Evolutionary conservation across 2,888 invertebrate species (phyloP), one percentile per base, ranked within the genome.

Genomic region (Galerucella pusilla): DNA sequence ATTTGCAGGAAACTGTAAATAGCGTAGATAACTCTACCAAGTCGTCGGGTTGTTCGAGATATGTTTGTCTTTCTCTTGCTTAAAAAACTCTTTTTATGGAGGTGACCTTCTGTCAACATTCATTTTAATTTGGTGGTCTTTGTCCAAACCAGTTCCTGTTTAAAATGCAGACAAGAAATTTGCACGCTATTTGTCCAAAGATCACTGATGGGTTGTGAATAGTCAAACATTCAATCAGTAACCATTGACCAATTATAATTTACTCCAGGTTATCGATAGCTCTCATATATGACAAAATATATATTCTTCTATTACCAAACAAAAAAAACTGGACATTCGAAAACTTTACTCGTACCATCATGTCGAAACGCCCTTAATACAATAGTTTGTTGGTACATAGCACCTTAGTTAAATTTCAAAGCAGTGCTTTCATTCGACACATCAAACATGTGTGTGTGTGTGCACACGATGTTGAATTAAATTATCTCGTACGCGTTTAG

Each of bases 341-440:
- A n/a, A 14, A 52, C n/a, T n/a, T 52, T 1, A 7, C 1, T 52
- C 52, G 52, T 14, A n/a, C n/a, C n/a, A n/a, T 28, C 28, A 2
- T 52, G 52, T n/a, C n/a, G 52, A 52, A n/a, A 52, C 5, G 52
- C 6, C n/a, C 2, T 46, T 11, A 4, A 5, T 5, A 52, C 52
- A 52, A 52, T 52, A 52, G 52, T n/a, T 52, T 52, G 52, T 52
- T 52, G 52, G 52, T 52, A 52, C n/a, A n/a, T n/a, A 52, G 14
- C 14, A 7, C 14, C 52, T 16, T 14, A 52, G n/a, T 52, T 52
- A n/a, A 52, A 52, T 52, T 52, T n/a, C 52, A n/a, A 52, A 52
- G 52, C 52, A 52, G n/a, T 14, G n/a, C n/a, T 7, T n/a, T n/a
- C n/a, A 52, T 52, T 52, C 52, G n/a, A 52, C 52, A 52, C 52